Conservation (phyloP, 2,113 vertebrate species). For the Acanthisitta chloris region DNA sequence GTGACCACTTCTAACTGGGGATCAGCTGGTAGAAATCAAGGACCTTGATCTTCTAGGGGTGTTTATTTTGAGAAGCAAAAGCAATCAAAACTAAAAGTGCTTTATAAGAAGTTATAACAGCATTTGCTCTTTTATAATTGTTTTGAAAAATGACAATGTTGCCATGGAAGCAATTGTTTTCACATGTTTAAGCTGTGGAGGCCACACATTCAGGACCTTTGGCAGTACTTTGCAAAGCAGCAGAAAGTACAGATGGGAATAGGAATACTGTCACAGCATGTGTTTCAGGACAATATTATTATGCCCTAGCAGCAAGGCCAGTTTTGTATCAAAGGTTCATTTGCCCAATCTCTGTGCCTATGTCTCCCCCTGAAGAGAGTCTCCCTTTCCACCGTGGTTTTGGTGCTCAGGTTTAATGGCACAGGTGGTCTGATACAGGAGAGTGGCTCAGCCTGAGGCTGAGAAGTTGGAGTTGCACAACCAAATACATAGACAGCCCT, state of each 20-base stretch:
- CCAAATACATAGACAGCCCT: not conserved
- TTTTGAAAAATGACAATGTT: not conserved
- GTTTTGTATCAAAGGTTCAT: not conserved
- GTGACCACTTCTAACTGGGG: not conserved
- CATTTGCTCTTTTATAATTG: not conserved
- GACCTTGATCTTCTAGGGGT: not conserved
- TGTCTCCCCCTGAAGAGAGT: not conserved
- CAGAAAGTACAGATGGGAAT: not conserved
- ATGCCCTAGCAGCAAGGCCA: not conserved
- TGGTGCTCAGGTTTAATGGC: not conserved
- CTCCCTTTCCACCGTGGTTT: not conserved
- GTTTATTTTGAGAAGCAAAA: not conserved
- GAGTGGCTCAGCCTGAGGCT: not conserved
- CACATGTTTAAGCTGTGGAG: not conserved
- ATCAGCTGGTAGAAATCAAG: not conserved
- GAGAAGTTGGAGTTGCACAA: not conserved
- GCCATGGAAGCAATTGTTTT: not conserved
- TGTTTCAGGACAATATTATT: not conserved
- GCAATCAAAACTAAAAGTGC: not conserved
- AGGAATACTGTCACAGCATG: accelerated
- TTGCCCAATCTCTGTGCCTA: not conserved
- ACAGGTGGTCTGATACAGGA: not conserved
- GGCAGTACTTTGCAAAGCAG: not conserved
- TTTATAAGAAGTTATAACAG: not conserved
- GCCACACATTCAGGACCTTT: not conserved